Evolutionary conservation across 2,888 invertebrate genomes (phyloP), one percentile per base, ranked within the genome.

Genomic region (Pyrrhosoma nymphula): DNA sequence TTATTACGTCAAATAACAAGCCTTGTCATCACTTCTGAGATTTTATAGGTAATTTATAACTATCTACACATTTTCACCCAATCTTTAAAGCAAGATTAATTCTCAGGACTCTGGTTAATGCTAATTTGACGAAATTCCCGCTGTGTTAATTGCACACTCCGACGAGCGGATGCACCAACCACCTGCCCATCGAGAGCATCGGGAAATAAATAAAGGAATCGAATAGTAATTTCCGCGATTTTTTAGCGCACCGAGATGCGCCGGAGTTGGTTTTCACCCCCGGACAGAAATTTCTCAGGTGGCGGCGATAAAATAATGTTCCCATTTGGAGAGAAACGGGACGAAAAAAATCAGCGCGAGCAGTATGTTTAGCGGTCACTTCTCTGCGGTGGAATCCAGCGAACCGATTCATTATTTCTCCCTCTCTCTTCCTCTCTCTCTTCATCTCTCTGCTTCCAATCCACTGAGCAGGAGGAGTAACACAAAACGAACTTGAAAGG

Each of bases 281-380:
- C 16, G 82, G 16, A 82, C 23, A 69, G 82, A 82, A 82, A 82
- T 16, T 82, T 82, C 35, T 82, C 82, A 82, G 35, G 82, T 82
- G 82, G 82, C 82, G 35, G 82, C 1, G 82, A 82, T 82, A 82
- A 82, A 82, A 82, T 82, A 82, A 82, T 35, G 82, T 82, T 82
- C 82, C 35, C 82, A 16, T 82, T 82, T 35, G 35, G 82, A 35
- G 30, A 35, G 35, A 35, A 35, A 35, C 14, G 26, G 18, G 82
- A 82, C 14, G 30, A 82, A 82, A 82, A 82, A 82, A 60, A 82
- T 82, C 18, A 14, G 69, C 12, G 20, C 69, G 69, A 69, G 69
- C 69, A n/a, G 82, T 35, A 30, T 26, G 35, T 82, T 82, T 35
- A 82, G 82, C 82, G 82, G 82, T 82, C 82, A 82, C 35, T 35